phyloP scores from a whole-genome alignment of 1,140 invertebrate genomes.

The Ridgeia piscesae region DNA sequence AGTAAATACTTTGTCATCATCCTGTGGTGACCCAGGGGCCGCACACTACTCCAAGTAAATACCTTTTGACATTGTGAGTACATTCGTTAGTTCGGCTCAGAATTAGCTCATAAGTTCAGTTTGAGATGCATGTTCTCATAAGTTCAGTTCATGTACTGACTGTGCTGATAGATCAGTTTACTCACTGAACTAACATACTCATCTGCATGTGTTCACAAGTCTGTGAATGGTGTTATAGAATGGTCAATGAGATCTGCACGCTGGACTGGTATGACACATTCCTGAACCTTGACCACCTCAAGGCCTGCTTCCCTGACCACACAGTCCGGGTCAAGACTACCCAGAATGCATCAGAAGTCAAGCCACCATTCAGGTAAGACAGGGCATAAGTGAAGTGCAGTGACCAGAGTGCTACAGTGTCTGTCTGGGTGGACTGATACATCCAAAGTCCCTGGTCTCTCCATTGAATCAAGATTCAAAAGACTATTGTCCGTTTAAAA shows the following conservation, averaged over 20 bases:
- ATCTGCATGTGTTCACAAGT: no score
- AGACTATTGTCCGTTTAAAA: background rate
- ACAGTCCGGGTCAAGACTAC: constrained; percentile 70
- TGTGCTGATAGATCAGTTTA: background rate
- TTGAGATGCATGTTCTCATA: no score
- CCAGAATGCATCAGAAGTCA: constrained; percentile 65
- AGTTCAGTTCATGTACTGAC: background rate
- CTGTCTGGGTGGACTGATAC: no score
- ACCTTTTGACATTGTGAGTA: no score
- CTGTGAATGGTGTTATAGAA: constrained; percentile 58
- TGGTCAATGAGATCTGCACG: constrained; percentile 74
- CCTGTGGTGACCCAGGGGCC: no score
- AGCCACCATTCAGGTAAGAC: constrained; percentile 74
- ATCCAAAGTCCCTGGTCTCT: background rate
- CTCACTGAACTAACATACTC: no score
- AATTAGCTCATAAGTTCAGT: no score
- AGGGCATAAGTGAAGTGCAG: no score
- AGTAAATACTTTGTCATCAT: no score
- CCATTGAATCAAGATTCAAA: background rate
- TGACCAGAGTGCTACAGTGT: no score
- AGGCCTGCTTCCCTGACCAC: constrained; percentile 82
- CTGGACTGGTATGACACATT: constrained; percentile 99
- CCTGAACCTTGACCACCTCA: constrained; percentile 84
- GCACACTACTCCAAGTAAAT: constrained; percentile 24
- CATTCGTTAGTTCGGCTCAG: no score